These are phyloP conservation scores for Hemiscyllium ocellatum DNA, from an alignment of 2,113 vertebrate species.

Conservation along the genomic window DNA sequence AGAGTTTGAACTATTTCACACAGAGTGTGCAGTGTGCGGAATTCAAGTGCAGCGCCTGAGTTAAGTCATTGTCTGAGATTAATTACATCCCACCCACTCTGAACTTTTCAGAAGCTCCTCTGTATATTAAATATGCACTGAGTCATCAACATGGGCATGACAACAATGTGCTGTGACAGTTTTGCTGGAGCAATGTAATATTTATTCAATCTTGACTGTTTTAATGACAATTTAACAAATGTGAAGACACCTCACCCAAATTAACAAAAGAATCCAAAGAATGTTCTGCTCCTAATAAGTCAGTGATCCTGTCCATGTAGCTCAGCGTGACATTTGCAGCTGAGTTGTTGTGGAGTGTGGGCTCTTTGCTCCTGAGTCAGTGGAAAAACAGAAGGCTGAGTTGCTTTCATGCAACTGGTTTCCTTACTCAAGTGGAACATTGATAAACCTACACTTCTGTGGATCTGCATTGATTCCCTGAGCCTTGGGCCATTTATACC, in stretches of 20 bases:
- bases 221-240: not conserved
- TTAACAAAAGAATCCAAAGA: not conserved
- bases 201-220: not conserved
- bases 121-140: not conserved
- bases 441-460: not conserved
- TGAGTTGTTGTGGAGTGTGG: not conserved
- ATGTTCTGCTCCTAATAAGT: not conserved
- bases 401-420: not conserved
- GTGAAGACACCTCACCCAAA: not conserved
- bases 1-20: not conserved
- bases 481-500: not conserved
- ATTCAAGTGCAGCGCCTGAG: not conserved
- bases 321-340: not conserved
- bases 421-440: not conserved
- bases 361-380: not conserved
- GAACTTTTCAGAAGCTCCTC: not conserved
- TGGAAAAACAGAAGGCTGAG: not conserved
- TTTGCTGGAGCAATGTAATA: not conserved
- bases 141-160: not conserved
- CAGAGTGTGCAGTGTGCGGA: not conserved
- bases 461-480: not conserved
- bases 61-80: not conserved
- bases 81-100: constrained; percentile 13
- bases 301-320: too few species aligned
- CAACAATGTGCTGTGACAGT: not conserved